phyloP scores from a whole-genome alignment of 2,888 invertebrate species.

The Parelbella ahira region DNA sequence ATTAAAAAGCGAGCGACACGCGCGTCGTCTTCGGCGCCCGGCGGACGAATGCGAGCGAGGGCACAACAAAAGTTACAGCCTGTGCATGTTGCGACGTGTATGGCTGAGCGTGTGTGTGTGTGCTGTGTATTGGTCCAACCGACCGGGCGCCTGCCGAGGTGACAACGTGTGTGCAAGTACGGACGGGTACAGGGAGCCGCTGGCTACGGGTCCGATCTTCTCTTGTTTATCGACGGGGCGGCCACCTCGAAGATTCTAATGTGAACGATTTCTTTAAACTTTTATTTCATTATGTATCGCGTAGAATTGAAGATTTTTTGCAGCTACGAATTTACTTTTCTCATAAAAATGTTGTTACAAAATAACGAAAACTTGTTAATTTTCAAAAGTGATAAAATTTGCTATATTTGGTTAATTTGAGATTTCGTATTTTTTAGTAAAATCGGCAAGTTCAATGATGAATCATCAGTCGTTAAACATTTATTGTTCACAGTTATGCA shows the following conservation, averaged over 20 bases:
- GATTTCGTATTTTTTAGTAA: no score
- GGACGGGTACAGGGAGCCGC: slow-evolving; percentile 39
- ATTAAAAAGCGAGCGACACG: slow-evolving; percentile 44
- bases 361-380: no score
- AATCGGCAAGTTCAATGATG: no score
- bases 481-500: no score
- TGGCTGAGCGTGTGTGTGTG: slow-evolving; percentile 37
- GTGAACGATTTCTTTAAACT: slow-evolving; percentile 10
- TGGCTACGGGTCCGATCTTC: slow-evolving; percentile 42
- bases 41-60: slow-evolving; percentile 63
- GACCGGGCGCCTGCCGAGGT: slow-evolving; percentile 20
- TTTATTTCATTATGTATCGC: no score
- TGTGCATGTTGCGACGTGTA: slow-evolving; percentile 66
- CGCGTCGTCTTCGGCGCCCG: slow-evolving; percentile 51
- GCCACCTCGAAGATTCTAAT: slow-evolving; percentile 33
- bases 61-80: slow-evolving; percentile 51
- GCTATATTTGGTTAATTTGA: no score
- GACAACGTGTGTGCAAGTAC: slow-evolving; percentile 25
- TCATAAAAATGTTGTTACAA: no score
- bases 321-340: no score
- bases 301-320: no score
- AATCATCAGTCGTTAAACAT: no score
- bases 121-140: slow-evolving; percentile 33
- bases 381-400: no score
- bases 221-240: slow-evolving; percentile 61